Evolutionary conservation across 53 echinoderm and acorn worm genomes (phyloP), one percentile per base, ranked within the genome.

Genomic region (Mesocentrotus franciscanus): DNA sequence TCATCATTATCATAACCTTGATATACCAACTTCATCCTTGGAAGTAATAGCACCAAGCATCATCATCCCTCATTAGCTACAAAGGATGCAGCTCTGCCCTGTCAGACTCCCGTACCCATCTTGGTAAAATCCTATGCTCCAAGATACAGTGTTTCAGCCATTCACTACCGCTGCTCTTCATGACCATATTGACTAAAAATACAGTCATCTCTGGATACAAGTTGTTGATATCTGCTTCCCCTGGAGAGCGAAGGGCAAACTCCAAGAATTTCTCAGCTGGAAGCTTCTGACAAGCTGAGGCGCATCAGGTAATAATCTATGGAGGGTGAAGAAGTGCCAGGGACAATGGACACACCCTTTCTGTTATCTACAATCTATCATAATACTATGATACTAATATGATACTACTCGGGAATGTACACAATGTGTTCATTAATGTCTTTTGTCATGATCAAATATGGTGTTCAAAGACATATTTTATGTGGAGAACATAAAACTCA

Each of bases 231-330:
- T 20, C 42, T 17, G 81, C 81, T 81, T 78, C 81, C 64, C 64
- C 81, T 42, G 42, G 42, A 81, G 81, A 81, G 42, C 81, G 42
- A 81, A 81, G 81, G 81, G 39, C 81, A 81, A 42, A 36, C 42
- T 42, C 36, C 81, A 81, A 81, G 81, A 81, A 81, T 81, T 39
- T 81, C 81, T 17, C 81, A 81, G 42, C 81, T 81, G 81, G 81
- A 81, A 81, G 81, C 81, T 81, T 27, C 0, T 42, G 42, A 42
- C 39, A 16, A 81, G 36, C 81, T 18, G 42, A 81, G 81, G 36
- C 18, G 81, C 42, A 81, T 42, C 81, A 81, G 81, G 81, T 81
- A 81, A 81, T 81, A 11, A 11, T 79, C 35, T 4, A 18, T 17
- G 13, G 76, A 33, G 20, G 39, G 33, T 81, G 81, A 42, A 36